Evolutionary conservation across 2,888 invertebrate genomes (phyloP), one percentile per base, ranked within the genome.

Genomic region (Leptopilina syphax): DNA sequence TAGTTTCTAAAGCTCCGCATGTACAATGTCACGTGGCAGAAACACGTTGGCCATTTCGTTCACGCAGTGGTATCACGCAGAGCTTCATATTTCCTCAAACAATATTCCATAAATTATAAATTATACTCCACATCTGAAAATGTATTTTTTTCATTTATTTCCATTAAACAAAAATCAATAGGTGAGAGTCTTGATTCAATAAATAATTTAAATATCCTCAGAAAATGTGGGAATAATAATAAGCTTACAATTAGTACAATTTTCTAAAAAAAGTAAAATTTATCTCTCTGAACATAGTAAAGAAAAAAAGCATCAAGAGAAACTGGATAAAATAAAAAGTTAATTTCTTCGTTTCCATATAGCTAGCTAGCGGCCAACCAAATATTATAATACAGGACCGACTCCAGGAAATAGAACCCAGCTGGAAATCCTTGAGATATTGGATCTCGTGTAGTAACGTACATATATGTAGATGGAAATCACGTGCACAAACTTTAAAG

Each of bases 351-450:
- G 70, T 70, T 70, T 70, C 27, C 70, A 70, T 70, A 50, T 50
- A 27, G 13, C 27, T 1, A 57, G 57, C 78, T 80, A 67, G 63
- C 84, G 83, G 81, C 82, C 81, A 85, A 85, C 85, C 86, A 84
- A 87, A 86, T 87, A 86, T 87, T 86, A 87, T 87, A 87, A 87
- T 87, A 87, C 86, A 85, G 81, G 82, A 79, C 83, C 82, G 82
- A 85, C 84, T 83, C 83, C 82, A 83, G 79, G 84, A 85, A 85
- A 85, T 87, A 85, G 83, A 86, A 87, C 86, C 86, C 85, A 84
- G 85, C 83, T 84, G 86, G 84, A 85, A 87, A 87, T 87, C 85
- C 85, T 86, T 81, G 80, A 83, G 86, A 86, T 87, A 86, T 87
- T 87, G 87, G 86, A 87, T 84, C 77, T 81, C 82, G 77, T 27